These are phyloP conservation scores for Gymnocypris eckloni DNA, from an alignment of 2,797 vertebrate species.

Conservation along the genomic window DNA sequence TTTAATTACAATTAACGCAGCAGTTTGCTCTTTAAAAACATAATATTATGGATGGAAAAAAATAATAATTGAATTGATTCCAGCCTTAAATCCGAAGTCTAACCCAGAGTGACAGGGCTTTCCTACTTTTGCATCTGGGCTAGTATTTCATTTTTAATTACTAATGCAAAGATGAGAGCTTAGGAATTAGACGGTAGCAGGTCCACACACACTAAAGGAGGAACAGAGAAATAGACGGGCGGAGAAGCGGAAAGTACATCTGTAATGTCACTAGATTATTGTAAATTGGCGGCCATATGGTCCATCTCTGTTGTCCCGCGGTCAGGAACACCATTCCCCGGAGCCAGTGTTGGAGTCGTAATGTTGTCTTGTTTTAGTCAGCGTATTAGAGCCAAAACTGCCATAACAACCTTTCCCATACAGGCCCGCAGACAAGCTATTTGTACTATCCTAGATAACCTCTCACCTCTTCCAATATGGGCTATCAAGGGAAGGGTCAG, in stretches of 20 bases:
- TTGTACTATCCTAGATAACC: slow-evolving; percentile 78
- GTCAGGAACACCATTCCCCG: slow-evolving; percentile 71
- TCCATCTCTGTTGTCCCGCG: slow-evolving; percentile 73
- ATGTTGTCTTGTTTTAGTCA: slow-evolving; percentile 78
- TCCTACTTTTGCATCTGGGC: slow-evolving; percentile 81
- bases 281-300: slow-evolving; percentile 80
- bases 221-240: slow-evolving; percentile 61
- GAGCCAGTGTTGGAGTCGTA: slow-evolving; percentile 68
- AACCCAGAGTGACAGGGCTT: slow-evolving; percentile 73
- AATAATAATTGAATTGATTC: slow-evolving; percentile 78
- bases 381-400: slow-evolving; percentile 72
- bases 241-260: slow-evolving; percentile 60
- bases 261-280: slow-evolving; percentile 79
- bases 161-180: slow-evolving; percentile 81
- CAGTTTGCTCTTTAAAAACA: slow-evolving; percentile 62
- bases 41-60: slow-evolving; percentile 69
- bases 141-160: slow-evolving; percentile 81
- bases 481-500: slow-evolving; percentile 69
- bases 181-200: slow-evolving; percentile 80
- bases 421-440: slow-evolving; percentile 67
- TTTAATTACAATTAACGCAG: slow-evolving; percentile 66
- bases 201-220: slow-evolving; percentile 76
- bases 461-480: slow-evolving; percentile 81
- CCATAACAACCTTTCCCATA: slow-evolving; percentile 75
- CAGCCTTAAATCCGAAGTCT: slow-evolving; percentile 75